Percentiles rank a stretch among this genome's conserved stretches.
Evolutionary conservation across 2,888 invertebrate species (phyloP).

Genomic region (Conus canariensis): DNA sequence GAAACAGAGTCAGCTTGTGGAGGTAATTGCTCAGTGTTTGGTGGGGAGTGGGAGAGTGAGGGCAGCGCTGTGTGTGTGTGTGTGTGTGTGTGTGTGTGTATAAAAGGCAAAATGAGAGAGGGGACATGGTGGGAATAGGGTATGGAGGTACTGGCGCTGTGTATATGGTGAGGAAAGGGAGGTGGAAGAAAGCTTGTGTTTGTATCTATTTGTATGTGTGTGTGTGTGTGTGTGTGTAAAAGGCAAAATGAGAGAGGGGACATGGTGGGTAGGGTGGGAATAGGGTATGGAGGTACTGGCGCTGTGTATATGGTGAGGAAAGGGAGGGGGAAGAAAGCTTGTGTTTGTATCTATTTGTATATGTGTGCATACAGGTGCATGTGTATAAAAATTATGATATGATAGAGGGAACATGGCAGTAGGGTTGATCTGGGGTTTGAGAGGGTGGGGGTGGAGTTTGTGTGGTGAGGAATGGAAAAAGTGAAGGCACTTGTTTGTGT

Average conservation of each 20-base stretch:
- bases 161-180: too few species aligned
- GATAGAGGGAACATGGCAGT: too few species aligned
- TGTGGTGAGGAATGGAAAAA: background rate
- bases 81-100: slow-evolving; percentile 7
- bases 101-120: background rate
- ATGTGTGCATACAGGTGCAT: background rate
- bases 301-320: too few species aligned
- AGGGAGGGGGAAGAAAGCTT: background rate
- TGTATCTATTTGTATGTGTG: background rate
- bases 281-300: too few species aligned
- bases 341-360: background rate
- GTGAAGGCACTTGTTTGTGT: background rate
- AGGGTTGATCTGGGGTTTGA: background rate
- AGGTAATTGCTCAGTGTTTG: slow-evolving; percentile 49
- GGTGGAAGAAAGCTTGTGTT: background rate
- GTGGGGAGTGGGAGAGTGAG: too few species aligned
- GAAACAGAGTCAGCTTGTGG: slow-evolving; percentile 63
- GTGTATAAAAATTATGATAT: background rate
- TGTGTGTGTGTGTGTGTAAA: background rate
- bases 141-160: too few species aligned
- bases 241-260: background rate
- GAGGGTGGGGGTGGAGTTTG: background rate
- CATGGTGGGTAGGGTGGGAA: too few species aligned
- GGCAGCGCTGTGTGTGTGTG: background rate
- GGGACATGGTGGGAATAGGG: background rate